phyloP scores from a whole-genome alignment of 1,140 invertebrate species.

The Heliconius hewitsoni region DNA sequence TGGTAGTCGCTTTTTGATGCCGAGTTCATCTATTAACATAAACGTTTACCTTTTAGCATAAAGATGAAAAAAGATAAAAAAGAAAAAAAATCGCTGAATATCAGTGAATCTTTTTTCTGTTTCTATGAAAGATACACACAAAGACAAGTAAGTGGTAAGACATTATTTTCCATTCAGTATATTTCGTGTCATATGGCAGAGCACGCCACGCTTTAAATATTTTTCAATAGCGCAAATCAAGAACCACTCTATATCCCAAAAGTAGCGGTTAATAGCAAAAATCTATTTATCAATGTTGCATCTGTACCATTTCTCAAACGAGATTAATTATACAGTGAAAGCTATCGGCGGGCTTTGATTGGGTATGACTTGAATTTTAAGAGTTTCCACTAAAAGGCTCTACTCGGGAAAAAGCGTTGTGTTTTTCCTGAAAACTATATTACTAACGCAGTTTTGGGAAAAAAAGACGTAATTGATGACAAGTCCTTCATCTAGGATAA shows the following conservation, averaged over 20 bases:
- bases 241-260: neutral
- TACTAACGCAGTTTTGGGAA: neutral
- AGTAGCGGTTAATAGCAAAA: constrained; percentile 54
- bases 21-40: no score
- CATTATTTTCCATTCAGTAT: no score
- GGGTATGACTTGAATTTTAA: constrained; percentile 15
- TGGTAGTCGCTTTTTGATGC: no score
- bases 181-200: neutral
- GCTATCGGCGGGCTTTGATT: constrained; percentile 20
- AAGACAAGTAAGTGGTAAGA: no score
- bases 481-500: neutral
- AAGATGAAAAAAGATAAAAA: no score
- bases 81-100: no score
- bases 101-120: no score
- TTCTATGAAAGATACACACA: no score
- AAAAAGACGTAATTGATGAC: neutral
- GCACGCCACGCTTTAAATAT: neutral
- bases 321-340: constrained; percentile 57
- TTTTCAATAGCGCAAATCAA: neutral
- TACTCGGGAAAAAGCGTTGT: neutral
- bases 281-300: constrained; percentile 73
- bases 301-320: constrained; percentile 61
- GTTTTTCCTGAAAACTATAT: neutral
- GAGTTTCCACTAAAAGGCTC: neutral
- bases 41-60: no score